These are phyloP conservation scores for Ophioninae sp. DNA, from an alignment of 2,888 invertebrate genomes.

Conservation along the genomic window DNA sequence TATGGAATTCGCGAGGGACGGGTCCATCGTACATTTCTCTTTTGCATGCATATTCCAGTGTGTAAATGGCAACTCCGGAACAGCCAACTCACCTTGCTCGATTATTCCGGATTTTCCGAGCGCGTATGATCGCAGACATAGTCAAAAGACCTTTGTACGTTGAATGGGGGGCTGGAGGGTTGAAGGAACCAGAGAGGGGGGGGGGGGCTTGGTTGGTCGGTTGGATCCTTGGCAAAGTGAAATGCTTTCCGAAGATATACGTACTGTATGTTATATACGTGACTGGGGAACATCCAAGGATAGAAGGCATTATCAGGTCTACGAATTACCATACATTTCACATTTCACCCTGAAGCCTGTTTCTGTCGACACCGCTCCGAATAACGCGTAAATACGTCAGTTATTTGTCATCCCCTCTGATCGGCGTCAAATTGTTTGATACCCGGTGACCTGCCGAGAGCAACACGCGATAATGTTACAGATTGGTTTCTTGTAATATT, in stretches of 20 bases:
- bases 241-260: constrained; percentile 49
- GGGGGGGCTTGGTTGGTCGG: too few species aligned
- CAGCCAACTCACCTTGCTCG: constrained; percentile 46
- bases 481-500: too few species aligned
- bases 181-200: too few species aligned
- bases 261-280: constrained; percentile 28
- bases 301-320: constrained; percentile 66
- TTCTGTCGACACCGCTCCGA: constrained; percentile 40
- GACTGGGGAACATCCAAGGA: constrained; percentile 60
- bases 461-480: not conserved
- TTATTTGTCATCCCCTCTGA: constrained; percentile 39
- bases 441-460: not conserved
- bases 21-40: constrained; percentile 44
- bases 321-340: constrained; percentile 70
- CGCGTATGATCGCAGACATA: constrained; percentile 54
- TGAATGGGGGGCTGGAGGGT: not conserved
- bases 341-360: constrained; percentile 64
- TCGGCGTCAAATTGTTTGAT: constrained; percentile 35
- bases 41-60: constrained; percentile 34
- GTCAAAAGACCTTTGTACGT: constrained; percentile 36
- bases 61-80: constrained; percentile 15
- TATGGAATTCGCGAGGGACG: constrained; percentile 38
- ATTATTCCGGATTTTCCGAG: constrained; percentile 47
- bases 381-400: constrained; percentile 34
- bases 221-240: constrained; percentile 49